Conservation (phyloP, 2,888 invertebrate genomes). For the Lepidocyrtoides sp. region DNA sequence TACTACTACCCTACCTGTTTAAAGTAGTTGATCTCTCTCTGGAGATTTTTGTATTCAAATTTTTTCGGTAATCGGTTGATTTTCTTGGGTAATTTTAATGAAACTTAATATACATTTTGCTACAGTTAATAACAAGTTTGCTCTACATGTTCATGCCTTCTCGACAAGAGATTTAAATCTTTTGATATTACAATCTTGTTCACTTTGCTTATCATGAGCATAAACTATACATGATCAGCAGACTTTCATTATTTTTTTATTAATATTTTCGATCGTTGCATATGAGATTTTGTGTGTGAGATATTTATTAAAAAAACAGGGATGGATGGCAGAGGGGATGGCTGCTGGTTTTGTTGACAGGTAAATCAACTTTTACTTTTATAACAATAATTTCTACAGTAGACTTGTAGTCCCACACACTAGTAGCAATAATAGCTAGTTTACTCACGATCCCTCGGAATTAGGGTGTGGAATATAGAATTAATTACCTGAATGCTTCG, state of each 20-base stretch:
- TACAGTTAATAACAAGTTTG: too few species aligned
- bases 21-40: neutral
- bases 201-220: too few species aligned
- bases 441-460: constrained; percentile 30
- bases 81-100: too few species aligned
- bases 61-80: constrained; percentile 10
- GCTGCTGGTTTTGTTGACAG: constrained; percentile 48
- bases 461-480: constrained; percentile 46
- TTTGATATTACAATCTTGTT: too few species aligned
- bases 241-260: neutral
- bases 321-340: neutral
- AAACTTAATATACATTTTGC: too few species aligned
- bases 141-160: too few species aligned
- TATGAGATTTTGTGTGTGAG: too few species aligned
- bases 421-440: constrained; percentile 25
- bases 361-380: constrained; percentile 48
- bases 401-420: constrained; percentile 12
- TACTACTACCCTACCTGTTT: neutral
- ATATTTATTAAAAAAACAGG: too few species aligned
- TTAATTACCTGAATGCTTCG: neutral
- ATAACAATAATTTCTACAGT: constrained; percentile 24
- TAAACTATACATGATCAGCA: too few species aligned
- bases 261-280: too few species aligned
- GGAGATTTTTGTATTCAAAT: neutral
- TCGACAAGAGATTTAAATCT: too few species aligned